Evolutionary conservation across 2,113 vertebrate species (phyloP).

Genomic region (Anoura caudifer): DNA sequence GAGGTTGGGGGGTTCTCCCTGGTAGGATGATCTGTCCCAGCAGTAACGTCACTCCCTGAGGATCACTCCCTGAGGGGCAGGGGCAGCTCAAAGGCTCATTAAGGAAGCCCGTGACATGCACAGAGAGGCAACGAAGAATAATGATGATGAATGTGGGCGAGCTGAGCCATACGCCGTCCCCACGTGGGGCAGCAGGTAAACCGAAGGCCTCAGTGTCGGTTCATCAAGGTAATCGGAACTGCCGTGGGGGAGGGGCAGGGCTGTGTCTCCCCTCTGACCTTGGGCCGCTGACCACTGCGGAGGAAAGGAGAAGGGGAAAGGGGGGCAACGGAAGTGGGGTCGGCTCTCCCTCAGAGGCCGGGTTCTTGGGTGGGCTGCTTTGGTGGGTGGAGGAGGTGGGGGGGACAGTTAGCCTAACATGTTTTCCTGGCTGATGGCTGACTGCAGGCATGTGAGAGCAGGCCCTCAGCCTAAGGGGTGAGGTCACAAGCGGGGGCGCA

Average conservation of each 20-base stretch:
- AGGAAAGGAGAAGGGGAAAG: too few species aligned
- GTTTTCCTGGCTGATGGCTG: background rate
- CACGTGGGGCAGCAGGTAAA: rapidly evolving
- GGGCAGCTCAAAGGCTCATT: background rate
- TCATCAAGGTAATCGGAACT: background rate
- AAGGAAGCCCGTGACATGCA: background rate
- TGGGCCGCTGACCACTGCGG: background rate
- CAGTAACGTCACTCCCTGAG: background rate
- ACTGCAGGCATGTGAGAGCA: background rate
- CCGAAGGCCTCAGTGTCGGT: background rate
- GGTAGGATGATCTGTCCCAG: background rate
- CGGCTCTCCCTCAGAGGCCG: background rate
- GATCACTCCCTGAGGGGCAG: background rate
- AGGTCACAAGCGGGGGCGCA: background rate
- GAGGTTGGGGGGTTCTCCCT: background rate
- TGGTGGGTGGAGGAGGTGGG: background rate
- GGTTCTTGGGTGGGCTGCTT: background rate
- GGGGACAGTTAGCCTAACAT: background rate
- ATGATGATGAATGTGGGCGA: background rate
- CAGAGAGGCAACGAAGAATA: background rate
- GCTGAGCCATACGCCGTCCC: rapidly evolving
- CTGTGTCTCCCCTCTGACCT: background rate
- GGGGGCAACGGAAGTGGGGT: too few species aligned
- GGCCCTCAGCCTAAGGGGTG: background rate
- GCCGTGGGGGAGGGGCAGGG: rapidly evolving